These are phyloP conservation scores for Phycodurus eques DNA, from an alignment of 2,113 vertebrate species.

Conservation along the genomic window DNA sequence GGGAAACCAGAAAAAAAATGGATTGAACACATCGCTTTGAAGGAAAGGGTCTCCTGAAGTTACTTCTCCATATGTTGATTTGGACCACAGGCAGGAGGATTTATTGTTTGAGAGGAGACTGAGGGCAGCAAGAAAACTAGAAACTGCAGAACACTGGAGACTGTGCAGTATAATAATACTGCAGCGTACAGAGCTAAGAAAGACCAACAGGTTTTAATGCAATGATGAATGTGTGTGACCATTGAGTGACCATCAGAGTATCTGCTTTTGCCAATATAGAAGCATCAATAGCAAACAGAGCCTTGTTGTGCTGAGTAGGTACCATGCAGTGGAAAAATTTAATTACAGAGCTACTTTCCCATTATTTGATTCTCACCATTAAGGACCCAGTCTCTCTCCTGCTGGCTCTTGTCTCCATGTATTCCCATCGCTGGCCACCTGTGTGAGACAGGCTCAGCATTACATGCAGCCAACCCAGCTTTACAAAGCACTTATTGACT, in stretches of 20 bases:
- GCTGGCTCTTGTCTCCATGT: conserved; percentile 98
- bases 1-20: no score
- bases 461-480: neutral
- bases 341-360: neutral
- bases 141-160: no score
- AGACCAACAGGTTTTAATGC: no score
- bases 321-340: neutral
- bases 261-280: neutral
- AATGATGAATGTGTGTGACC: neutral
- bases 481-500: neutral
- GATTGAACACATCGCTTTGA: no score
- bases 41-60: no score
- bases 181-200: no score
- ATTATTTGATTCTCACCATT: conserved; percentile 79
- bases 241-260: neutral
- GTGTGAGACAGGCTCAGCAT: conserved; percentile 19
- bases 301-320: neutral
- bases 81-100: no score
- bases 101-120: no score
- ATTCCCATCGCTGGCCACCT: conserved; percentile 99
- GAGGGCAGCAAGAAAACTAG: no score
- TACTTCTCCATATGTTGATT: no score
- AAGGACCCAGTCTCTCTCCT: conserved; percentile 97
- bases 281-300: neutral
- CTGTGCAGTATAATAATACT: no score